phyloP scores from a whole-genome alignment of 1,140 invertebrate genomes.

The Homalodisca vitripennis region DNA sequence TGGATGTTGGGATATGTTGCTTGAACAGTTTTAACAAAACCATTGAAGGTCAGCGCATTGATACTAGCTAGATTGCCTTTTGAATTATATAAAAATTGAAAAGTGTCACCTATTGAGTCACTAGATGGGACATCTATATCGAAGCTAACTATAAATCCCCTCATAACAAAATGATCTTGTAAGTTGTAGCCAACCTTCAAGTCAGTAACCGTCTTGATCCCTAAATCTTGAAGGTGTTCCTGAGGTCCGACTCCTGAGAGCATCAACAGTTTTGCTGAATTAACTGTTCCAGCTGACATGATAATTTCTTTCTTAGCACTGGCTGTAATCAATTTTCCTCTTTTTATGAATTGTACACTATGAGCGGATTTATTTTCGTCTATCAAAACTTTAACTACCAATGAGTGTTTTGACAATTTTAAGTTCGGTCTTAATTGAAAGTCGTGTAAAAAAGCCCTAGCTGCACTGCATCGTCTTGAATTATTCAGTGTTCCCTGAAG shows the following conservation, averaged over 20 bases:
- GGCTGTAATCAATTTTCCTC: conserved; percentile 55
- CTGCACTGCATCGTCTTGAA: conserved; percentile 82
- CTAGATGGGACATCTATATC: conserved; percentile 17
- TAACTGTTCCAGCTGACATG: conserved; percentile 74
- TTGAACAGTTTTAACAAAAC: conserved; percentile 34
- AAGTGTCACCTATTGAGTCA: conserved; percentile 14
- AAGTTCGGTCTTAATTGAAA: conserved; percentile 61
- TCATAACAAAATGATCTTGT: conserved; percentile 67
- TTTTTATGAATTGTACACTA: conserved; percentile 69
- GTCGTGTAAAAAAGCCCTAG: conserved; percentile 77
- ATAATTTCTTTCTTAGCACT: conserved; percentile 68
- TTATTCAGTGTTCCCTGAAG: conserved; percentile 77
- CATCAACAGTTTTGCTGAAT: conserved; percentile 79
- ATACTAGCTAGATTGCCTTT: conserved; percentile 23
- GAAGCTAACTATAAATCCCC: conserved; percentile 30
- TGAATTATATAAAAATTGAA: conserved; percentile 41
- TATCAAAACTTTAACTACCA: conserved; percentile 65
- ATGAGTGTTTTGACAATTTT: conserved; percentile 59
- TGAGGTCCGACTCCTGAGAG: conserved; percentile 80
- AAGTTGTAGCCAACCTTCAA: conserved; percentile 65
- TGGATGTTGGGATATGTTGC: conserved; percentile 25
- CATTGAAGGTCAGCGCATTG: conserved; percentile 1
- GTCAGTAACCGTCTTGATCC: conserved; percentile 68
- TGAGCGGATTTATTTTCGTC: conserved; percentile 63
- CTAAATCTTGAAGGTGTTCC: conserved; percentile 65